Evolutionary conservation across 2,888 invertebrate species (phyloP), one percentile per base, ranked within the genome.

Genomic region (Pterostichus niger): DNA sequence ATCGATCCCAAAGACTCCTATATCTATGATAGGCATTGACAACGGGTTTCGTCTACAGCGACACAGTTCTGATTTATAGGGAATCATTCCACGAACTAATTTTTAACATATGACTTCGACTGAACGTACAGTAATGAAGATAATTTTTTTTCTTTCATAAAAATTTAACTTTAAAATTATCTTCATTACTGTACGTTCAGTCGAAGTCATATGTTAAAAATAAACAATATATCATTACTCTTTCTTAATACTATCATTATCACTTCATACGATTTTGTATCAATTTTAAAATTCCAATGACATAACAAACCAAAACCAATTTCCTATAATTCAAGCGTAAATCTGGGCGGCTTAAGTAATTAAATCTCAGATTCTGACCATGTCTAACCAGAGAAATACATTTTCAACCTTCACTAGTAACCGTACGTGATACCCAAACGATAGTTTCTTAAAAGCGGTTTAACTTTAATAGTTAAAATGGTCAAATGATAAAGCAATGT

Each of bases 231-330:
- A 24, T 24, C 24, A 59, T 59, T 24, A 11, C 54, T 17, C 11
- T 9, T 9, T 59, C 59, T 24, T 40, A 59, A 24, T 24, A 59
- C 59, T 59, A 59, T 59, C 11, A 59, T 59, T 59, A 59, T 59
- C 59, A 59, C 59, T 24, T 54, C 40, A 7, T 9, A 24, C 24
- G 24, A 54, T 54, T 54, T 54, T 40, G 40, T 40, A 40, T 5
- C 40, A 9, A 40, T 40, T 40, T 40, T 9, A 40, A 59, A 11
- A 59, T 31, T 59, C 59, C 59, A 59, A 59, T 59, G 59, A 59
- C 59, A 56, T 56, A 59, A 59, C 54, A 59, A 17, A 17, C 17
- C 9, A 17, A 24, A 59, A 59, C 24, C 59, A 59, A 59, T 59
- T 59, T 59, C 59, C 59, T 59, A 6, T 11, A 59, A 24, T 56